phyloP scores from a whole-genome alignment of 2,888 invertebrate genomes.

The Carcina quercana region DNA sequence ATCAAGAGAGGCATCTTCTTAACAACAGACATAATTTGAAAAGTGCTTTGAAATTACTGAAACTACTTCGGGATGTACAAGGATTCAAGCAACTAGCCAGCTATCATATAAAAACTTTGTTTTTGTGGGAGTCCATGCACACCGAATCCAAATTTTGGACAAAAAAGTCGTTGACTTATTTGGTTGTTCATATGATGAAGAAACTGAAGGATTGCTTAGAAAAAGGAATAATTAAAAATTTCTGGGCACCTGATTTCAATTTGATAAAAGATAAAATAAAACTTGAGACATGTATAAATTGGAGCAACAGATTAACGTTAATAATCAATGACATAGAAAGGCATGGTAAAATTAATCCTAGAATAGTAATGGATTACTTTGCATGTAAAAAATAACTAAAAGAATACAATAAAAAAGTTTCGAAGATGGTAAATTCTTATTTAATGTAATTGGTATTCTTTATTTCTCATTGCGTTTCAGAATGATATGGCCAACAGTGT shows the following conservation, averaged over 20 bases:
- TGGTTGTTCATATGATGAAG: slow-evolving; percentile 40
- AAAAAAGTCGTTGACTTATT: slow-evolving; percentile 31
- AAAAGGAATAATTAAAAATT: slow-evolving; percentile 31
- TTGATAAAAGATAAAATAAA: slow-evolving; percentile 35
- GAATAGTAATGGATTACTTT: slow-evolving; percentile 28
- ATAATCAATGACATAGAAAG: slow-evolving; percentile 34
- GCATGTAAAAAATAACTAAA: slow-evolving; percentile 4
- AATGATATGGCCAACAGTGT: too few species aligned
- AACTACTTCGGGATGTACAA: slow-evolving; percentile 42
- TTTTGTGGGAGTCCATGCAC: slow-evolving; percentile 39
- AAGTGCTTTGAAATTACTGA: slow-evolving; percentile 37
- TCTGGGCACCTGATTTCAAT: slow-evolving; percentile 44
- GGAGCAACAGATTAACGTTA: slow-evolving; percentile 34
- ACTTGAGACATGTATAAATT: slow-evolving; percentile 34
- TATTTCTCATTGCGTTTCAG: too few species aligned
- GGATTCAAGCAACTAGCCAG: slow-evolving; percentile 44
- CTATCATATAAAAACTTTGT: slow-evolving; percentile 48
- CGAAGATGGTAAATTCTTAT: too few species aligned
- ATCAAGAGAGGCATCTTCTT: slow-evolving; percentile 39
- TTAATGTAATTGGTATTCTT: too few species aligned
- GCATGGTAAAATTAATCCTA: slow-evolving; percentile 24
- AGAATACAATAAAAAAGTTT: too few species aligned
- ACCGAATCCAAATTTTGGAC: slow-evolving; percentile 34
- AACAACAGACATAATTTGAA: slow-evolving; percentile 41
- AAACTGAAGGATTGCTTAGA: slow-evolving; percentile 33